Conservation (phyloP, 2,888 invertebrate species). For the Ischnura elegans region DNA sequence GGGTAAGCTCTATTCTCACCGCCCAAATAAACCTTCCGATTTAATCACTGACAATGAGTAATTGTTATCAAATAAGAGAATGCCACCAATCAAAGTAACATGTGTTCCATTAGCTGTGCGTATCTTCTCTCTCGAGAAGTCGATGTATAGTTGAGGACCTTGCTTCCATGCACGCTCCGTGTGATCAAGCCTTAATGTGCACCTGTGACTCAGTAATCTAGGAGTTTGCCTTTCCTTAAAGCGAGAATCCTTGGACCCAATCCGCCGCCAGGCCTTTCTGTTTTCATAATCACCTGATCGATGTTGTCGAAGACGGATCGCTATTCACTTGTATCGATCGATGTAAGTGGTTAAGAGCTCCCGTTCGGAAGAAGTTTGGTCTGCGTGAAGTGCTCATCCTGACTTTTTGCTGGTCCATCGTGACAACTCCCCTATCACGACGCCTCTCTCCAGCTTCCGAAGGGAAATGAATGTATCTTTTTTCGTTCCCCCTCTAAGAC, state of each 20-base stretch:
- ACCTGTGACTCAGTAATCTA: background rate
- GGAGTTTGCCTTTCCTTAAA: background rate
- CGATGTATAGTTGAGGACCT: too few relatives aligned
- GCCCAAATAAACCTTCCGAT: too few relatives aligned
- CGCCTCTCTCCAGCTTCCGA: background rate
- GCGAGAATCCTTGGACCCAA: background rate
- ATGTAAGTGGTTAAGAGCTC: background rate
- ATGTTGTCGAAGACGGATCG: background rate
- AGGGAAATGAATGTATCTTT: background rate
- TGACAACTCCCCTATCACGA: background rate
- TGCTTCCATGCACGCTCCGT: too few relatives aligned
- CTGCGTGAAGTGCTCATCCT: background rate
- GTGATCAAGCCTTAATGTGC: too few relatives aligned
- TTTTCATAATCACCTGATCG: background rate
- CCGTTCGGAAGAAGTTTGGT: background rate
- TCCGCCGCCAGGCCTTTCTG: background rate
- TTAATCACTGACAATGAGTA: too few relatives aligned
- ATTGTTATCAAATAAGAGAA: too few relatives aligned
- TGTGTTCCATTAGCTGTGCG: too few relatives aligned
- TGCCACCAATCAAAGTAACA: too few relatives aligned
- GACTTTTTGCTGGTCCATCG: background rate
- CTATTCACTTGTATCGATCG: background rate
- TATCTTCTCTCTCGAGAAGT: too few relatives aligned
- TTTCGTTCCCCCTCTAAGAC: too few relatives aligned
- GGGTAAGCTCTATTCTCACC: too few relatives aligned